Base-by-base conservation (phyloP, 2,797 vertebrate genomes). In the Falco novaeseelandiae region DNA sequence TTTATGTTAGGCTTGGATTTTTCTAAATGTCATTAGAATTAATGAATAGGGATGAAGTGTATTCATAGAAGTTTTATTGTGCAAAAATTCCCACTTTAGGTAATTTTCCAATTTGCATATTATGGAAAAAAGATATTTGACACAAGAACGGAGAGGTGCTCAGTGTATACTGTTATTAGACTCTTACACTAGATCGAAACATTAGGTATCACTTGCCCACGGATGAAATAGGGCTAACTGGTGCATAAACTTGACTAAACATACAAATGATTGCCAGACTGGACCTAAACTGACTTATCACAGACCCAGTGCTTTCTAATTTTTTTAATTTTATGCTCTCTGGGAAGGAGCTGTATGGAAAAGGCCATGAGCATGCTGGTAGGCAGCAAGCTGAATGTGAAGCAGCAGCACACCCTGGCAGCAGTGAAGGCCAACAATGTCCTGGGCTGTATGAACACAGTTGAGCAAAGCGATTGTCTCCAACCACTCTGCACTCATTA, bases 381-480 rank as follows among this genome's bases (percentile, higher is more conserved):
- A 74, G 55, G 29, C 23, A 83, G 14, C 22, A 91, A 12, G 34
- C 8, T 62, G 32, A 63, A 34, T 2, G 2, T 13, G 34, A 71
- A 29, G 27, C 22, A 82, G 20, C 22, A 71, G 26, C 20, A 10
- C 13, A 2, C 3, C 34, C n/a, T 10, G 9, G 17, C 36, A 85
- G 22, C 38, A 46, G 8, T 0, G 40, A 46, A 34, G 44, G 30
- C 23, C 27, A 54, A 6, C 54, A 49, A 20, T 42, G 59, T 23
- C 54, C 54, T 30, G n/a, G 16, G 14, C 14, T 77, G 5, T 30
- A 22, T 16, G 30, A 85, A 29, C 21, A 26, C n/a, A 76, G 5
- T 14, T 15, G 34, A 58, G 34, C 0, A 0, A 91, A 62, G 6
- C 1, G 0, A 12, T 27, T 36, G 0, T 25, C 11, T 79, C 10